Evolutionary conservation across 2,113 vertebrate species (phyloP), one percentile per base, ranked within the genome.

Genomic region (Orientallactaga bullata): DNA sequence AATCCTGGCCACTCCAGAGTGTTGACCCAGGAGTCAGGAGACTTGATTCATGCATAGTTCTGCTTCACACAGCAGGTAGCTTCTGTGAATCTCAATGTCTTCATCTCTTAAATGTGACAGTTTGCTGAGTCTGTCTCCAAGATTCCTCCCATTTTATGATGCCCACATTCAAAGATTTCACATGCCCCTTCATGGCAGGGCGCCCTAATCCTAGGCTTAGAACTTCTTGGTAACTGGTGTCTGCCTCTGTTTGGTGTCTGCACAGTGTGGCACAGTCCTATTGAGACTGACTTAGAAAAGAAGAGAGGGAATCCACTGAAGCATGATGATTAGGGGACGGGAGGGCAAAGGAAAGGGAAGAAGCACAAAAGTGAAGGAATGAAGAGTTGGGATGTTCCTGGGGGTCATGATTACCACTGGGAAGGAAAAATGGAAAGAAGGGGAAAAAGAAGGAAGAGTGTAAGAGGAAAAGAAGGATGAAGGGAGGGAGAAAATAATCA

Each of bases 161-260:
- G 66, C 55, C 61, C 8, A 8, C 30, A 61, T 63, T 80, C 20
- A 60, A 89, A 94, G 24, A n/a, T 69, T 69, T 91, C 51, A 39
- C 5, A 23, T 23, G 58, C 42, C 6, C 7, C n/a, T 1, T 39
- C 26, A 66, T 0, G 11, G 0, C 5, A 30, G 21, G 4, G 30
- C 77, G 6, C 2, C 18, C 24, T 5, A 21, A 16, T 5, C 16
- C 12, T 82, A 15, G 20, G 42, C 42, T 47, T 47, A 47, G 18
- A 76, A 35, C 8, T 83, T 72, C 58, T 85, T 78, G 11, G 35
- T 63, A 37, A 89, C 2, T 37, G 26, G 26, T 39, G 26, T 55
- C 47, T 60, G 35, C 30, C 1, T 65, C 17, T 26, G 24, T 47
- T 80, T 4, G 12, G 51, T 73, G 82, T 68, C 63, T 81, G 10